Evolutionary conservation across 23 tunicate genomes (phyloP).

Genomic region (Halocynthia aurantium): DNA sequence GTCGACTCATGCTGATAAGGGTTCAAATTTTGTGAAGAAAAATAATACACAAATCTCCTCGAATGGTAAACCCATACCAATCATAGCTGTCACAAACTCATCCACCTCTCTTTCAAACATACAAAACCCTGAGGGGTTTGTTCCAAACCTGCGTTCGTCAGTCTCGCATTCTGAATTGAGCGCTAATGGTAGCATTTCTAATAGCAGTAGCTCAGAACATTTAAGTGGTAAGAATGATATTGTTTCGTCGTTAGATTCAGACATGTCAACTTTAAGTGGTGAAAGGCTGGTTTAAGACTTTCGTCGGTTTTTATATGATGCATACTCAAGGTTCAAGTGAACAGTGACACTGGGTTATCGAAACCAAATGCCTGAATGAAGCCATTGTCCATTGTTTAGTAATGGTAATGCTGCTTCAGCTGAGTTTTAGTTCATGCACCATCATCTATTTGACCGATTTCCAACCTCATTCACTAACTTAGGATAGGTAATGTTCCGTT

Average conservation of each 20-base stretch:
- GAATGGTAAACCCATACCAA: too few species aligned
- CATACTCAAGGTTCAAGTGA: not conserved
- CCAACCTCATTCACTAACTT: too few species aligned
- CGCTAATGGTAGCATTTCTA: not conserved
- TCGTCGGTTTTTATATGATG: not conserved
- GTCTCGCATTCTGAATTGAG: not conserved
- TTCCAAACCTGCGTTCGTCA: not conserved
- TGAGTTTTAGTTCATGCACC: too few species aligned
- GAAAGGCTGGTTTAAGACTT: not conserved
- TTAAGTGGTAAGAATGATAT: not conserved
- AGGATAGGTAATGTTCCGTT: too few species aligned
- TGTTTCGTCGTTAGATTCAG: not conserved
- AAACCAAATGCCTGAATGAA: too few species aligned
- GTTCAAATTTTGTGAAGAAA: too few species aligned
- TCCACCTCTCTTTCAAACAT: not conserved
- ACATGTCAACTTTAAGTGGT: constrained; percentile 1
- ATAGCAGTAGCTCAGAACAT: not conserved
- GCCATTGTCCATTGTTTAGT: too few species aligned
- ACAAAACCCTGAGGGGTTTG: not conserved
- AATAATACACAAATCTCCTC: too few species aligned
- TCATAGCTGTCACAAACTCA: too few species aligned
- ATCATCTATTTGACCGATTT: too few species aligned
- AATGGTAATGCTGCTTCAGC: too few species aligned
- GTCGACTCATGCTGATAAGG: too few species aligned
- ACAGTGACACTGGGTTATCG: not conserved